phyloP scores from a whole-genome alignment of 2,888 invertebrate species.

The Leptura quadrifasciata region DNA sequence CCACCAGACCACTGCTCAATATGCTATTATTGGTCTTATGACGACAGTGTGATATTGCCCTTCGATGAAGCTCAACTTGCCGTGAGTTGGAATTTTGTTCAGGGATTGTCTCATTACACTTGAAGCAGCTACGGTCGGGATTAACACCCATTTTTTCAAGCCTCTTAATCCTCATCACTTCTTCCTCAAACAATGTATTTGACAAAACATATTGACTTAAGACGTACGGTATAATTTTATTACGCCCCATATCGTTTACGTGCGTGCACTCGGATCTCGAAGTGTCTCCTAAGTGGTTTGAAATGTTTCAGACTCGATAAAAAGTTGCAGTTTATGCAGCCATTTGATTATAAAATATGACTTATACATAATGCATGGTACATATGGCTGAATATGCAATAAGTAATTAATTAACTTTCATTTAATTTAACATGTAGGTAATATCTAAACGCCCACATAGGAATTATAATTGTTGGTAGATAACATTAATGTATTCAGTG shows the following conservation, averaged over 20 bases:
- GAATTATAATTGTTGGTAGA: not conserved
- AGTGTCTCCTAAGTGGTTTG: conserved; percentile 4
- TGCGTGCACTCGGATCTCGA: not conserved
- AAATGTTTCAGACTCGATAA: conserved; percentile 8
- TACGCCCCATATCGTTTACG: not conserved
- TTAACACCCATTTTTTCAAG: too few relatives aligned
- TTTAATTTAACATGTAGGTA: conserved; percentile 30
- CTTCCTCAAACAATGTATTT: too few relatives aligned
- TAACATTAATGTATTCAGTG: not conserved
- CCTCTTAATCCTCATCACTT: too few relatives aligned
- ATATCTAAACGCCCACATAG: conserved; percentile 26
- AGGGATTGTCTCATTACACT: too few relatives aligned
- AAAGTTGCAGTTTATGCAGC: conserved; percentile 8
- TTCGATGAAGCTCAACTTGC: too few relatives aligned
- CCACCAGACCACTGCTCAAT: too few relatives aligned
- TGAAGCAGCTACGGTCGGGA: too few relatives aligned
- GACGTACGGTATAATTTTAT: not conserved
- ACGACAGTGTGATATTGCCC: too few relatives aligned
- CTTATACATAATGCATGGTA: conserved; percentile 1
- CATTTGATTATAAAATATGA: not conserved
- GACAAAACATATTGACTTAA: too few relatives aligned
- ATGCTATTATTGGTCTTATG: too few relatives aligned
- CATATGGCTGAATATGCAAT: conserved; percentile 9
- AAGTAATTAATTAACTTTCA: conserved; percentile 30
- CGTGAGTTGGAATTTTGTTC: too few relatives aligned